A percentile compares a stretch with the other conserved stretches of the same genome.
Evolutionary conservation across 2,888 invertebrate genomes (phyloP).

Genomic region (Brachypterus glaber): DNA sequence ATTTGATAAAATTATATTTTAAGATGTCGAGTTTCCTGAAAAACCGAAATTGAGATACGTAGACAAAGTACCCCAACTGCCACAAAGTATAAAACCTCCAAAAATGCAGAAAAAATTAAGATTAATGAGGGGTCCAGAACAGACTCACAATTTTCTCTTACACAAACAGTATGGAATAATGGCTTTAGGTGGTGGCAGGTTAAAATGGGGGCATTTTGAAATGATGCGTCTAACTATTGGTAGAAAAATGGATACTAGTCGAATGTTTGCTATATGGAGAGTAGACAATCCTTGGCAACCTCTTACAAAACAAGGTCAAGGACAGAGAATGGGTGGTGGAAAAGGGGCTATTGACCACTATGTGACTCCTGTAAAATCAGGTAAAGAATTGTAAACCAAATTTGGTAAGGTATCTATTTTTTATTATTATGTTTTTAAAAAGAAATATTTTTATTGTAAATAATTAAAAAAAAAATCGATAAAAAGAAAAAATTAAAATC

Average conservation of each 20-base stretch:
- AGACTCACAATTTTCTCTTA: conserved; percentile 70
- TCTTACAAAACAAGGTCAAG: conserved; percentile 79
- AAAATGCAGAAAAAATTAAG: conserved; percentile 77
- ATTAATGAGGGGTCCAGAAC: conserved; percentile 88
- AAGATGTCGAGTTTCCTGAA: conserved; percentile 67
- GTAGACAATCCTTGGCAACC: conserved; percentile 95
- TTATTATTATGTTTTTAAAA: no score
- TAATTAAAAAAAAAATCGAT: background rate
- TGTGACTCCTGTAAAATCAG: conserved; percentile 84
- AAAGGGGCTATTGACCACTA: conserved; percentile 94
- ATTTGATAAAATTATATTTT: conserved; percentile 10
- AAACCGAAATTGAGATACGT: conserved; percentile 57
- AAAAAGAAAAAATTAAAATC: no score
- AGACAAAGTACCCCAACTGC: conserved; percentile 64
- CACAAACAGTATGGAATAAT: conserved; percentile 91
- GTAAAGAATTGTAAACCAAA: no score
- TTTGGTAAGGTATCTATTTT: no score
- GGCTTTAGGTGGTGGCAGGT: conserved; percentile 73
- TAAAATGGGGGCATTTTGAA: conserved; percentile 77
- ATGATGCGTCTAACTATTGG: conserved; percentile 73
- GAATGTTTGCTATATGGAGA: conserved; percentile 93
- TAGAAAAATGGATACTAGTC: conserved; percentile 64
- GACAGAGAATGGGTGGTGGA: conserved; percentile 91
- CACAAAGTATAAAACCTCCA: conserved; percentile 57
- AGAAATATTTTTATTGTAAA: no score